These are phyloP conservation scores for Adineta ricciae DNA, from an alignment of 2,888 invertebrate genomes.

Conservation along the genomic window DNA sequence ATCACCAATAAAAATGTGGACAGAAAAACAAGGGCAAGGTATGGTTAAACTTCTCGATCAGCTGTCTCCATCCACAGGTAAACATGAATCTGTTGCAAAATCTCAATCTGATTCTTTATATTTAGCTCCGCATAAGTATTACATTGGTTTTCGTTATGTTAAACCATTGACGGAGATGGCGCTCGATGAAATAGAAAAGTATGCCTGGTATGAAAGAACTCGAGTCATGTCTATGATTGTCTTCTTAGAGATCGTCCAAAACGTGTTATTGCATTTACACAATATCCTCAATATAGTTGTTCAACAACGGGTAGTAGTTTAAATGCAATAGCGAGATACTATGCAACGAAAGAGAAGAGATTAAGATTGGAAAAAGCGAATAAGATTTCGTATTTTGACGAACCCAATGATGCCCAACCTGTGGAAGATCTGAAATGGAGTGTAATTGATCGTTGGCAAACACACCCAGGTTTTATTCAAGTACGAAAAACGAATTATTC, in stretches of 20 bases:
- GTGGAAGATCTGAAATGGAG: slow-evolving; percentile 65
- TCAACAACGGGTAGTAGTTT: slow-evolving; percentile 89
- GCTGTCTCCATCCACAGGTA: slow-evolving; percentile 62
- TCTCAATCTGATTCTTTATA: not conserved
- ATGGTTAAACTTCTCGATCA: slow-evolving; percentile 69
- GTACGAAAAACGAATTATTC: slow-evolving; percentile 37
- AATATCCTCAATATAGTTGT: slow-evolving; percentile 93
- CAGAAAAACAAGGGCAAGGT: slow-evolving; percentile 69
- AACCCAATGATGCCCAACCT: not conserved
- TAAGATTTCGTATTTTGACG: slow-evolving; percentile 39
- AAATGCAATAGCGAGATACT: slow-evolving; percentile 74
- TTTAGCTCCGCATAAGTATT: slow-evolving; percentile 75
- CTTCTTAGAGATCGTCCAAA: slow-evolving; percentile 65
- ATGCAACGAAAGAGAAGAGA: slow-evolving; percentile 47
- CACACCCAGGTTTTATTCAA: slow-evolving; percentile 66
- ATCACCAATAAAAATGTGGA: slow-evolving; percentile 87
- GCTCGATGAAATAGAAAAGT: slow-evolving; percentile 53
- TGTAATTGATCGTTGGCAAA: slow-evolving; percentile 83
- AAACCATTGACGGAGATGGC: slow-evolving; percentile 75
- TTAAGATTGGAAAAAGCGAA: slow-evolving; percentile 53
- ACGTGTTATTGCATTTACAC: slow-evolving; percentile 76
- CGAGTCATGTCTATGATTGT: not conserved
- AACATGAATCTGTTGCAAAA: not conserved
- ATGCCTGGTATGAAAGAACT: not conserved
- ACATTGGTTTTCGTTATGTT: slow-evolving; percentile 85